A percentile compares a stretch with the other conserved stretches of the same genome.
Conservation (phyloP, 1,140 invertebrate species). For the Aphis gossypii region DNA sequence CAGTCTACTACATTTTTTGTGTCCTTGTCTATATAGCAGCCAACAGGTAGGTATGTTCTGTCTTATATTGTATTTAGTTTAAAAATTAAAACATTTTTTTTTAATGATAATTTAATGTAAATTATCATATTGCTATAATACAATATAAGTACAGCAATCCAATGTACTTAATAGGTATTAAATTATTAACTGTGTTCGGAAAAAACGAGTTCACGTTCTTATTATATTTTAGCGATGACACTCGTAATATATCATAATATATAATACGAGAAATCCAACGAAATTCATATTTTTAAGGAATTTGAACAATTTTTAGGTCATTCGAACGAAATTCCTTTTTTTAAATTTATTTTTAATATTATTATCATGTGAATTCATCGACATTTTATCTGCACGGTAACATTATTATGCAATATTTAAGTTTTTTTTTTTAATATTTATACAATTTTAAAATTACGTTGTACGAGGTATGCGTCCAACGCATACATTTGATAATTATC, state of each 20-base stretch:
- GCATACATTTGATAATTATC: no score
- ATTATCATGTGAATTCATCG: not conserved
- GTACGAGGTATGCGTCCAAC: no score
- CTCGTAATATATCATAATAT: not conserved
- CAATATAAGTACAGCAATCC: no score
- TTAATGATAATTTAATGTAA: no score
- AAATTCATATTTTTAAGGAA: not conserved
- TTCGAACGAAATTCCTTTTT: not conserved
- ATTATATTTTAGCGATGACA: not conserved
- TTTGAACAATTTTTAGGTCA: not conserved
- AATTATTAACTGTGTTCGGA: not conserved
- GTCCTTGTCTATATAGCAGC: not conserved
- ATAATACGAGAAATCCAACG: not conserved
- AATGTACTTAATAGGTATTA: no score
- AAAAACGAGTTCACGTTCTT: not conserved
- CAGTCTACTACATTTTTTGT: not conserved
- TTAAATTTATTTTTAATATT: not conserved
- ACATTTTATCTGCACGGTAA: not conserved
- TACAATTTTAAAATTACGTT: not conserved
- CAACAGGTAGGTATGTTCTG: no score
- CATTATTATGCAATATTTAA: not conserved
- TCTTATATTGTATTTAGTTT: not conserved
- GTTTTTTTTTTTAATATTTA: not conserved
- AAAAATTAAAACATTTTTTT: not conserved
- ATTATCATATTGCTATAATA: no score